Percentiles rank a stretch among this genome's conserved stretches.
Conservation (phyloP, 2,888 invertebrate genomes). For the Horisme vitalbata region DNA sequence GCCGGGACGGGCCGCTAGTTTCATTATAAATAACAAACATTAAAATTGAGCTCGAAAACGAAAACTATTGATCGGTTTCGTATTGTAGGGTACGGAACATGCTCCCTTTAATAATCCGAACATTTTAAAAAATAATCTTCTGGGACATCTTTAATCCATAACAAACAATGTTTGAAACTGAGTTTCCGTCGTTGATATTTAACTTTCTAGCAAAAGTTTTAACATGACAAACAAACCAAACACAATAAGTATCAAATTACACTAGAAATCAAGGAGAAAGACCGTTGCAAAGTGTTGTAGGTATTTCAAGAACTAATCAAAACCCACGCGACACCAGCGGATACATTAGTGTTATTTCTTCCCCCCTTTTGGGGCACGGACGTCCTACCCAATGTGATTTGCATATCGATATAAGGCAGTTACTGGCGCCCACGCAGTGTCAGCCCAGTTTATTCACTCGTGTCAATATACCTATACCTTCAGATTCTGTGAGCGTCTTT, state of each 20-base stretch:
- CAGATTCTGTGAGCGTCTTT: too few species aligned
- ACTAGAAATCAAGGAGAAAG: slow-evolving; percentile 27
- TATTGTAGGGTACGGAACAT: too few species aligned
- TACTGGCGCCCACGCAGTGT: slow-evolving; percentile 55
- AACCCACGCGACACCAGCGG: slow-evolving; percentile 66
- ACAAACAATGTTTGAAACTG: too few species aligned
- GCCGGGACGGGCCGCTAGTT: too few species aligned
- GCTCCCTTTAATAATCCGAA: too few species aligned
- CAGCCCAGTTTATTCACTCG: slow-evolving; percentile 35
- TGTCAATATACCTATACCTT: slow-evolving; percentile 22
- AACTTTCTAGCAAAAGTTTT: slow-evolving; percentile 7
- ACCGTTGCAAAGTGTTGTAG: slow-evolving; percentile 29
- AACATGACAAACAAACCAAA: slow-evolving; percentile 4
- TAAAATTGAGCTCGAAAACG: too few species aligned
- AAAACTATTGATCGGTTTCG: too few species aligned
- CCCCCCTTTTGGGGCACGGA: slow-evolving; percentile 75
- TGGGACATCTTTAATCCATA: too few species aligned
- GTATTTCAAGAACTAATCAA: slow-evolving; percentile 44
- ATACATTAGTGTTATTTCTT: slow-evolving; percentile 74
- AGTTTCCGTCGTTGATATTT: neutral
- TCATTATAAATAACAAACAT: too few species aligned
- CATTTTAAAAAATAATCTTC: too few species aligned
- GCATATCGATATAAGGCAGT: slow-evolving; percentile 63
- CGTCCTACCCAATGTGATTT: slow-evolving; percentile 69
- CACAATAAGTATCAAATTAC: slow-evolving; percentile 26